Evolutionary conservation across 2,888 invertebrate genomes (phyloP).

Genomic region (Cephus nigrinus): DNA sequence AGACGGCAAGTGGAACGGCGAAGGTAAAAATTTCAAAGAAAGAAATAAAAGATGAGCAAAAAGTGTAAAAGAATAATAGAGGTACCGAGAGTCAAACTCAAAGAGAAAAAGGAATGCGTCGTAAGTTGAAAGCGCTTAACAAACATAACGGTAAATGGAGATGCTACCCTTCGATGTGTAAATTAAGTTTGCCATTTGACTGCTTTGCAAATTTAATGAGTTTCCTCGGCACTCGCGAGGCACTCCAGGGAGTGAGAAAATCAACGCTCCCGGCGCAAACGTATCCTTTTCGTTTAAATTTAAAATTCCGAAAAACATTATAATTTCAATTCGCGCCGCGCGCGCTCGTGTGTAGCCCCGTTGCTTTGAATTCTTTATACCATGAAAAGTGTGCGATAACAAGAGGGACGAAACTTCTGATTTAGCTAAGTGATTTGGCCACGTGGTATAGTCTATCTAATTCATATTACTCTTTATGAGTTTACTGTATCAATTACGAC

Average conservation of each 20-base stretch:
- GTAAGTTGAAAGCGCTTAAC: slow-evolving; percentile 5
- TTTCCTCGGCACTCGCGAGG: background rate
- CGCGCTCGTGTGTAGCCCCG: too few relatives aligned
- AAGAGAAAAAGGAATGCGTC: background rate
- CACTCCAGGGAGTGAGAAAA: background rate
- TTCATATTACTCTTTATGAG: background rate
- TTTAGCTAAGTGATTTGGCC: background rate
- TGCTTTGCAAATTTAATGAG: slow-evolving; percentile 22
- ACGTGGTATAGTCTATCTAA: background rate
- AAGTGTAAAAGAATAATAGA: background rate
- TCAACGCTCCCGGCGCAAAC: background rate
- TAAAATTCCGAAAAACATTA: background rate
- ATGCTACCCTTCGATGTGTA: slow-evolving; percentile 15
- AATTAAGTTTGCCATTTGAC: slow-evolving; percentile 20
- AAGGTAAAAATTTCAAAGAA: background rate
- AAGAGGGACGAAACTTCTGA: too few relatives aligned
- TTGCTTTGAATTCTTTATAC: too few relatives aligned
- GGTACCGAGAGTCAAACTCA: background rate
- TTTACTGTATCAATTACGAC: background rate
- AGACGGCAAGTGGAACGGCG: background rate
- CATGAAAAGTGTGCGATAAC: too few relatives aligned
- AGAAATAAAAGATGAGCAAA: background rate
- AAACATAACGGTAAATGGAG: slow-evolving; percentile 17
- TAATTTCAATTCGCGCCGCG: background rate
- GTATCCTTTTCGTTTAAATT: background rate